Evolutionary conservation across 2,113 vertebrate species (phyloP).

Genomic region (Phodopus roborovskii): DNA sequence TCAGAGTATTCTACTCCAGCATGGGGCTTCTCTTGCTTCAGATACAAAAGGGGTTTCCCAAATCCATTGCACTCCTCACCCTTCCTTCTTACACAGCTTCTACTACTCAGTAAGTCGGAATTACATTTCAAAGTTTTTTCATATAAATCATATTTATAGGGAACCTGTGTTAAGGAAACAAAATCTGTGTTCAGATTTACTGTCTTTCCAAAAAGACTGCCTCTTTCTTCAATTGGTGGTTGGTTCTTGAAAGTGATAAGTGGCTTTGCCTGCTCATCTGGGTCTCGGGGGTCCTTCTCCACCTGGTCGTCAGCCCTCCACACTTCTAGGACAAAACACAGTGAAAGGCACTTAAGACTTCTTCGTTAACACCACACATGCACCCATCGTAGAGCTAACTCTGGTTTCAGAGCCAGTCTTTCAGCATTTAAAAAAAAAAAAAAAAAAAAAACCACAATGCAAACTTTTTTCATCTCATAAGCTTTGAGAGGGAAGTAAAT

Average conservation of each 20-base stretch:
- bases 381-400: background rate
- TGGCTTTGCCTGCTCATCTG: constrained; percentile 31
- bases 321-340: constrained; percentile 76
- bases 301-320: constrained; percentile 76
- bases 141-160: constrained; percentile 74
- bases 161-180: constrained; percentile 70
- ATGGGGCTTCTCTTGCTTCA: constrained; percentile 74
- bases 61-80: constrained; percentile 52
- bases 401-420: background rate
- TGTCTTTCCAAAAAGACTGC: constrained; percentile 63
- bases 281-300: constrained; percentile 51
- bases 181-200: constrained; percentile 70
- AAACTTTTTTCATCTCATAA: background rate
- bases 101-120: constrained; percentile 54
- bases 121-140: constrained; percentile 70
- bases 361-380: background rate
- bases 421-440: background rate
- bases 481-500: background rate
- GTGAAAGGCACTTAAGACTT: background rate
- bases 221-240: constrained; percentile 60
- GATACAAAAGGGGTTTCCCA: constrained; percentile 67
- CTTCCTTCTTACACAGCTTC: constrained; percentile 51
- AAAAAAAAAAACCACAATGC: background rate
- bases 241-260: constrained; percentile 61
- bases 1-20: constrained; percentile 34